These are phyloP conservation scores for Archips xylosteana DNA, from an alignment of 2,888 invertebrate species.

Conservation along the genomic window DNA sequence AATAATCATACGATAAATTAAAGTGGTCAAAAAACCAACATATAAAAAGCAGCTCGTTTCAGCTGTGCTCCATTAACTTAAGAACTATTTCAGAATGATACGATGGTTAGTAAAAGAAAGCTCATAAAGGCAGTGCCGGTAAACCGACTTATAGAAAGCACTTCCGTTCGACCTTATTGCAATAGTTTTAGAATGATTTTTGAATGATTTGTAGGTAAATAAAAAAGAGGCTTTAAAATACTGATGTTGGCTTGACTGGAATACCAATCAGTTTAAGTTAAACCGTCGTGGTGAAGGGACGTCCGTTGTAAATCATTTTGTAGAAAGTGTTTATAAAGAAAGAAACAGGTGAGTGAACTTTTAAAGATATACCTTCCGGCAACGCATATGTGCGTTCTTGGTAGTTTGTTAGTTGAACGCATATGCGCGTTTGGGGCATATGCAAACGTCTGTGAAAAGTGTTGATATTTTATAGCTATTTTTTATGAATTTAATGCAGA, in stretches of 20 bases:
- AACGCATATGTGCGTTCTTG: not conserved
- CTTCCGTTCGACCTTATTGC: not conserved
- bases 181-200: not conserved
- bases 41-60: not conserved
- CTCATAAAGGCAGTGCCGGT: conserved; percentile 1
- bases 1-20: not conserved
- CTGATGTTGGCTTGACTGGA: conserved; percentile 2
- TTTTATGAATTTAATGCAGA: too few species aligned
- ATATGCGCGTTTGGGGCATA: not conserved
- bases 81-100: not conserved
- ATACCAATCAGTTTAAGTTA: conserved; percentile 26
- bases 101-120: not conserved
- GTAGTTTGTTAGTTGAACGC: not conserved
- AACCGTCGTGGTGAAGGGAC: conserved; percentile 15
- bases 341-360: conserved; percentile 18
- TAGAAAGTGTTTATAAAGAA: conserved; percentile 14
- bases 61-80: not conserved
- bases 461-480: too few species aligned
- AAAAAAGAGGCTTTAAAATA: conserved; percentile 15
- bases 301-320: conserved; percentile 10
- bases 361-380: not conserved
- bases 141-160: not conserved
- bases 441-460: too few species aligned
- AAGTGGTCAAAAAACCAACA: not conserved
- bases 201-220: not conserved